Conservation (phyloP, 2,797 vertebrate species). For the Myotis daubentonii region DNA sequence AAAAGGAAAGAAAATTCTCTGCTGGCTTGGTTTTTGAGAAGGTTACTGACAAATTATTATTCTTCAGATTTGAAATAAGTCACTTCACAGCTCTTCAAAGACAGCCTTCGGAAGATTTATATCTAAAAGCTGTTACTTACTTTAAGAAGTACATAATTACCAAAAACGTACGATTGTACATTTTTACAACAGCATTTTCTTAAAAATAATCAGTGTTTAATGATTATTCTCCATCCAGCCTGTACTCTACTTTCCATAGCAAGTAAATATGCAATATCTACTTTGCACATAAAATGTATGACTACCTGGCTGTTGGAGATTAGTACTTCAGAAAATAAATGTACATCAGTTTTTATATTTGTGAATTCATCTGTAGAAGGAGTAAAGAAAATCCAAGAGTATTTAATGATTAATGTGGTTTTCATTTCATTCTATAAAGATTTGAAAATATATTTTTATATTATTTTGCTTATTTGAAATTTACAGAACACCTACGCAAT, state of each 20-base stretch:
- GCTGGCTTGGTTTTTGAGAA: conserved; percentile 39
- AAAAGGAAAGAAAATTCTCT: conserved; percentile 58
- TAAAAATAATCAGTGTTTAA: conserved; percentile 60
- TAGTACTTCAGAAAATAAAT: conserved; percentile 62
- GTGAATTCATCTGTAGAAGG: conserved; percentile 62
- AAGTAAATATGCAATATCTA: conserved; percentile 53
- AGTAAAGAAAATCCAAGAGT: conserved; percentile 67
- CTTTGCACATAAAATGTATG: conserved; percentile 50
- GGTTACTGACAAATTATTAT: conserved; percentile 61
- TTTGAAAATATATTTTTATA: conserved; percentile 78
- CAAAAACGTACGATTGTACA: conserved; percentile 82
- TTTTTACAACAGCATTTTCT: conserved; percentile 73
- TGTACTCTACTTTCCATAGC: conserved; percentile 33
- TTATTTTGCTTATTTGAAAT: conserved; percentile 66
- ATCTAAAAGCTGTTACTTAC: conserved; percentile 76
- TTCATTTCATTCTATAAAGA: conserved; percentile 73
- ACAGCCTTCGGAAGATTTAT: conserved; percentile 80
- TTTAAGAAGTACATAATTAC: conserved; percentile 75
- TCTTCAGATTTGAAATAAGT: conserved; percentile 75
- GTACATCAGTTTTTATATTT: conserved; percentile 58
- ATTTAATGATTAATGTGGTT: conserved; percentile 63
- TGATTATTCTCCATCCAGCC: conserved; percentile 70
- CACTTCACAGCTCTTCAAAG: conserved; percentile 80
- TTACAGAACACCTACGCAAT: conserved; percentile 68
- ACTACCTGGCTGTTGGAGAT: conserved; percentile 64